phyloP scores from a whole-genome alignment of 1,140 invertebrate species.

The Meteorus sp. region DNA sequence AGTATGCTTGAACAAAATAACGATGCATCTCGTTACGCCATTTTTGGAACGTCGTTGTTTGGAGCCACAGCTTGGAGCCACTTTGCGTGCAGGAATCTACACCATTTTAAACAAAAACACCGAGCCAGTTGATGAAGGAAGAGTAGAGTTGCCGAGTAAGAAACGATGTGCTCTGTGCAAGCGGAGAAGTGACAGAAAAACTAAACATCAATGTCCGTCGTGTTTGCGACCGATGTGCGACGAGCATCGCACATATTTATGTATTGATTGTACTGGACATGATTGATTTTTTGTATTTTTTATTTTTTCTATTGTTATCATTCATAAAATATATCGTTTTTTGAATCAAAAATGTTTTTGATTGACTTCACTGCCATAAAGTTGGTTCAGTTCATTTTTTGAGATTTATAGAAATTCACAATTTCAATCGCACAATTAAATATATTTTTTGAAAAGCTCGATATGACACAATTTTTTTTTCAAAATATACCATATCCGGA shows the following conservation, averaged over 20 bases:
- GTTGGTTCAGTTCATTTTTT: neutral
- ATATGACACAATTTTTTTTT: neutral
- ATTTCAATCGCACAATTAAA: neutral
- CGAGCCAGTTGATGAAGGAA: neutral
- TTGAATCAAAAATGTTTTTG: neutral
- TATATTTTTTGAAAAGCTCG: neutral
- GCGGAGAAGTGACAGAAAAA: slow-evolving; percentile 15
- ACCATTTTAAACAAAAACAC: slow-evolving; percentile 6
- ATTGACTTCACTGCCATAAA: neutral
- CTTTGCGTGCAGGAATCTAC: slow-evolving; percentile 14
- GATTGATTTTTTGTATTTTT: neutral
- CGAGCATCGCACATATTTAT: slow-evolving; percentile 16
- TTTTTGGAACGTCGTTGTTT: neutral
- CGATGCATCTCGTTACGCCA: slow-evolving; percentile 13
- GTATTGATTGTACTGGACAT: slow-evolving; percentile 12
- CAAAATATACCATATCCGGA: slow-evolving; percentile 4
- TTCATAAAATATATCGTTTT: neutral
- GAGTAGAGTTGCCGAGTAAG: neutral
- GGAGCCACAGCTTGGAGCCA: neutral
- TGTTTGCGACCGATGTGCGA: slow-evolving; percentile 21
- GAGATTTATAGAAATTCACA: neutral
- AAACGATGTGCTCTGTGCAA: slow-evolving; percentile 16
- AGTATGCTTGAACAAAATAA: slow-evolving; percentile 12
- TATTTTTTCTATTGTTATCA: neutral
- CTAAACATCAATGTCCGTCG: neutral